phyloP scores from a whole-genome alignment of 2,888 invertebrate species.

The Hartigia nigra region DNA sequence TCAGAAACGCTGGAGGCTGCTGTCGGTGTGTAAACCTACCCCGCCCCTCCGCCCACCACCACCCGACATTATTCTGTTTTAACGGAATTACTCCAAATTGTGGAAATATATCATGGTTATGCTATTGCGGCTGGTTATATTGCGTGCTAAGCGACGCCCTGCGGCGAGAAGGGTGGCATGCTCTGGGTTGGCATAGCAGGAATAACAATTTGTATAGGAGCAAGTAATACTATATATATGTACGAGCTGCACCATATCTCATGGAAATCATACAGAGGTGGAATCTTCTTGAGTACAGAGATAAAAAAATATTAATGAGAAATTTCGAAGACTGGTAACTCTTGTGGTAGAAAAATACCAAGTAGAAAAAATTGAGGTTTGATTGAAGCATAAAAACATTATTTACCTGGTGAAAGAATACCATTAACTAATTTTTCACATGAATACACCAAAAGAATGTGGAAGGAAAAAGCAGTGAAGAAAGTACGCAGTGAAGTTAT shows the following conservation, averaged over 20 bases:
- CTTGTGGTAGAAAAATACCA: neutral
- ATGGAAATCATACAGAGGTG: neutral
- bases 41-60: neutral
- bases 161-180: conserved; percentile 6
- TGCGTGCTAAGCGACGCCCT: conserved; percentile 42
- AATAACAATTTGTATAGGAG: conserved; percentile 29
- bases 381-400: neutral
- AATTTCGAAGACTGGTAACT: neutral
- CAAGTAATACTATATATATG: conserved; percentile 6
- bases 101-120: conserved; percentile 52
- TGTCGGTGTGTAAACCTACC: conserved; percentile 9
- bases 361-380: neutral
- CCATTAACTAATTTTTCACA: neutral
- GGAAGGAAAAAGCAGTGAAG: neutral
- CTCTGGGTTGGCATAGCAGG: neutral
- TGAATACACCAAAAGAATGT: neutral
- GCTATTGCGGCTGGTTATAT: conserved; percentile 47
- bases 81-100: conserved; percentile 53
- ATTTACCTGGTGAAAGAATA: neutral
- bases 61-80: conserved; percentile 47
- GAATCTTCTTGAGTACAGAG: neutral
- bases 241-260: neutral
- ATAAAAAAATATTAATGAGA: neutral
- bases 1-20: neutral
- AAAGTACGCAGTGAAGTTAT: neutral